These are phyloP conservation scores for Arctopsyche grandis DNA, from an alignment of 1,140 invertebrate species.

Conservation along the genomic window DNA sequence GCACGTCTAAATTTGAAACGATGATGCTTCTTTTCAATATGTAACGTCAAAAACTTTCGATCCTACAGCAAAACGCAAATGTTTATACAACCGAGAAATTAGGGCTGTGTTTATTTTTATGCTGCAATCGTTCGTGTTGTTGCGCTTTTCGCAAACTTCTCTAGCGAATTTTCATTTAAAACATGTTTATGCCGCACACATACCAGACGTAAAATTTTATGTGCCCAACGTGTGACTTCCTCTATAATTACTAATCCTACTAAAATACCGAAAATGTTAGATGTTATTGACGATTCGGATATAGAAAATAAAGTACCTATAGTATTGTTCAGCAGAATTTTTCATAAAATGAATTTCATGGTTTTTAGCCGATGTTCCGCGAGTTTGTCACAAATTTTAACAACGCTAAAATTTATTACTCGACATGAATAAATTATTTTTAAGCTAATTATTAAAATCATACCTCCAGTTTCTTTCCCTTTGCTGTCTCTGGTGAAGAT, in stretches of 20 bases:
- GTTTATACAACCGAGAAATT: neutral
- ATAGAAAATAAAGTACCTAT: too few species aligned
- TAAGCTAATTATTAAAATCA: too few species aligned
- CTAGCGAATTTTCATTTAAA: conserved; percentile 11
- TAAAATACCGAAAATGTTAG: neutral
- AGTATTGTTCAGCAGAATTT: too few species aligned
- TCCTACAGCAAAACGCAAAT: neutral
- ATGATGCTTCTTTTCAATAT: neutral
- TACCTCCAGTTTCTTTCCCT: conserved; percentile 74
- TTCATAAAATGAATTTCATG: too few species aligned
- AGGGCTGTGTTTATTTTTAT: conserved; percentile 17
- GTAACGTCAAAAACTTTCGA: neutral
- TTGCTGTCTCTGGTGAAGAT: conserved; percentile 77
- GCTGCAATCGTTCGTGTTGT: neutral
- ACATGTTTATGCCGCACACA: neutral
- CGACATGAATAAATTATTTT: too few species aligned
- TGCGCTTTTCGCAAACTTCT: conserved; percentile 6
- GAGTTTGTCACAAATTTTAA: too few species aligned
- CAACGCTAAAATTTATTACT: too few species aligned
- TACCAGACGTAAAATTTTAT: neutral
- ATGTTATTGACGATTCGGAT: too few species aligned
- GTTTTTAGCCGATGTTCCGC: too few species aligned
- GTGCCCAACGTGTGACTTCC: neutral
- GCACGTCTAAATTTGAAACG: neutral
- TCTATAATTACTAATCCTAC: neutral